Conservation (phyloP, 2,888 invertebrate species). For the Brachypalpus laphriformis region DNA sequence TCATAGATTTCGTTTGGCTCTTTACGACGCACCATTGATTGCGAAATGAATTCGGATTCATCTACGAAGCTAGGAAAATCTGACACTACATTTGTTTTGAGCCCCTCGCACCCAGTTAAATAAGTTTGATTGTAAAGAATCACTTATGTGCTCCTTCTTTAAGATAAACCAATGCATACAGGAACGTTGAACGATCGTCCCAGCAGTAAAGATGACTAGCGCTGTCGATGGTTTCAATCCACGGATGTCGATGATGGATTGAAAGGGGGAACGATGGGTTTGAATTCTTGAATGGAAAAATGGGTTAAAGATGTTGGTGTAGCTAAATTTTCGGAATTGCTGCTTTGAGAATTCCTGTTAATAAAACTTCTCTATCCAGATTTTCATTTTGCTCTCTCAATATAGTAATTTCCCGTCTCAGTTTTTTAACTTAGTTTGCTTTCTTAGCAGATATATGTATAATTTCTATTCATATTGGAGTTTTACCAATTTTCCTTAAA, state of each 20-base stretch:
- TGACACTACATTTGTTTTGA: background rate
- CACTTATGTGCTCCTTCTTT: conserved; percentile 13
- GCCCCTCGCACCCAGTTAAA: conserved; percentile 20
- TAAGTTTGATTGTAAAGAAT: conserved; percentile 1
- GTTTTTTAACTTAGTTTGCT: too few species aligned
- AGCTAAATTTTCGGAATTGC: too few species aligned
- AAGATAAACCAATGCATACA: conserved; percentile 18
- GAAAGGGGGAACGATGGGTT: conserved; percentile 14
- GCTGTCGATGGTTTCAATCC: conserved; percentile 30
- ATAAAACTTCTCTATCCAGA: too few species aligned
- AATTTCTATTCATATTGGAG: too few species aligned
- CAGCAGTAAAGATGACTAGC: conserved; percentile 9
- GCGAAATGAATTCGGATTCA: background rate
- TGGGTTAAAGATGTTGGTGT: too few species aligned
- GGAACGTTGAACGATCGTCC: conserved; percentile 24
- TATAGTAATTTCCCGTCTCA: too few species aligned
- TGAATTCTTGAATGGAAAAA: background rate
- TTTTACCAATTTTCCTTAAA: too few species aligned
- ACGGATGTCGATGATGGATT: background rate
- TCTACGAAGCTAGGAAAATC: background rate
- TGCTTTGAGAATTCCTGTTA: too few species aligned
- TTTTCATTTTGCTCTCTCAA: too few species aligned
- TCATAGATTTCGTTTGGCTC: conserved; percentile 34
- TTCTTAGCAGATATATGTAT: too few species aligned
- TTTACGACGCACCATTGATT: conserved; percentile 19